These are phyloP conservation scores for Eupristina koningsbergeri DNA, from an alignment of 1,140 invertebrate species.

Conservation along the genomic window DNA sequence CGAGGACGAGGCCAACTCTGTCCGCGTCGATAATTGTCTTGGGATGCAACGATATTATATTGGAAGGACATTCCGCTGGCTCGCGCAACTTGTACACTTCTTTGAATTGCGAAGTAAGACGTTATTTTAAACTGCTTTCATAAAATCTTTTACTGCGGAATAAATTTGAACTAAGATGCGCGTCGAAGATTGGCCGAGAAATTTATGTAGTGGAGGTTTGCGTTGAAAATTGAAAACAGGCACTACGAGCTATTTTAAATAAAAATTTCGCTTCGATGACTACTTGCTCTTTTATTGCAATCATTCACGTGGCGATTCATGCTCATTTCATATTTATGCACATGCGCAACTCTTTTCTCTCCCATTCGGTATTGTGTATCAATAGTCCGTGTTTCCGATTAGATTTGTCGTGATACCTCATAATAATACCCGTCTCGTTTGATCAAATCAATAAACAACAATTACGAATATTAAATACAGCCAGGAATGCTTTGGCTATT, in stretches of 20 bases:
- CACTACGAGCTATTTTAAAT: neutral
- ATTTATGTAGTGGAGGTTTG: constrained; percentile 12
- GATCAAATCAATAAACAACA: no score
- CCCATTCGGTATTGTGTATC: neutral
- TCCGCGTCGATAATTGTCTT: constrained; percentile 34
- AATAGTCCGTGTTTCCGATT: no score
- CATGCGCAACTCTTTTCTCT: no score
- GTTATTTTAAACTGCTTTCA: constrained; percentile 14
- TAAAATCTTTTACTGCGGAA: constrained; percentile 24
- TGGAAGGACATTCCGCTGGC: neutral
- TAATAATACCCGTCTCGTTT: no score
- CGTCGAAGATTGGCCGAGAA: neutral
- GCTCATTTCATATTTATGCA: no score
- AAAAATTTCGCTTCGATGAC: neutral
- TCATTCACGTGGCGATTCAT: no score
- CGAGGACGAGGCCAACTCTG: neutral
- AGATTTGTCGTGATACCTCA: no score
- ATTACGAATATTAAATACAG: no score
- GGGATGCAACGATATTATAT: neutral
- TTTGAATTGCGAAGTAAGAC: constrained; percentile 2
- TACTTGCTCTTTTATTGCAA: no score
- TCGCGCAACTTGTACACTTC: no score
- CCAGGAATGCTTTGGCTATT: no score
- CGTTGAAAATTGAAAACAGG: constrained; percentile 19
- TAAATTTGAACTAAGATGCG: constrained; percentile 8